A percentile compares a stretch with the other conserved stretches of the same genome.
phyloP scores from a whole-genome alignment of 1,140 invertebrate species.

The Pemphigus obesinymphae region DNA sequence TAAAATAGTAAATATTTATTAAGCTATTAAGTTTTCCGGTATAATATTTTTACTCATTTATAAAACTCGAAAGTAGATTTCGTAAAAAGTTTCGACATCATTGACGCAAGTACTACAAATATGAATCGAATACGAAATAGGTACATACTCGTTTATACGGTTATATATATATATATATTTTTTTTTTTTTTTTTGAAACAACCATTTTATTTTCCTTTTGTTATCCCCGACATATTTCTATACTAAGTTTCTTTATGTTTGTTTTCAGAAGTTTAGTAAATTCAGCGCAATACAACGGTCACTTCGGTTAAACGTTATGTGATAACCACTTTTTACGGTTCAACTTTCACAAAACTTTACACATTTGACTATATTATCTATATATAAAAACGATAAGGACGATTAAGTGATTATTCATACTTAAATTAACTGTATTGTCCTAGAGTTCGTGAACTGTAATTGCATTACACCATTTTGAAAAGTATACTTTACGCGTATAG shows the following conservation, averaged over 20 bases:
- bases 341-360: background rate
- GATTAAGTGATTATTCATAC: background rate
- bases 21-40: no score
- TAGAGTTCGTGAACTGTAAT: background rate
- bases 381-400: background rate
- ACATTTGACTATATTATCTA: background rate
- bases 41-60: no score
- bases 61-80: no score
- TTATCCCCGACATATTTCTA: background rate
- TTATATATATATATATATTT: no score
- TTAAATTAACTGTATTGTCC: background rate
- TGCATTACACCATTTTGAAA: background rate
- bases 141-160: background rate
- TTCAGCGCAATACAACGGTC: background rate
- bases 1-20: no score
- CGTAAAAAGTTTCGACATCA: slow-evolving; percentile 3
- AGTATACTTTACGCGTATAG: background rate
- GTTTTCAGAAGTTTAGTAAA: background rate
- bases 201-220: background rate
- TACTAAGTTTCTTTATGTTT: background rate
- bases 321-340: slow-evolving; percentile 4
- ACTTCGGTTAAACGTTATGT: background rate
- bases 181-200: background rate
- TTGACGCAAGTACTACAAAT: background rate
- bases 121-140: background rate